Evolutionary conservation across 2,797 vertebrate species (phyloP), one percentile per base, ranked within the genome.

Genomic region (Alectoris magna): DNA sequence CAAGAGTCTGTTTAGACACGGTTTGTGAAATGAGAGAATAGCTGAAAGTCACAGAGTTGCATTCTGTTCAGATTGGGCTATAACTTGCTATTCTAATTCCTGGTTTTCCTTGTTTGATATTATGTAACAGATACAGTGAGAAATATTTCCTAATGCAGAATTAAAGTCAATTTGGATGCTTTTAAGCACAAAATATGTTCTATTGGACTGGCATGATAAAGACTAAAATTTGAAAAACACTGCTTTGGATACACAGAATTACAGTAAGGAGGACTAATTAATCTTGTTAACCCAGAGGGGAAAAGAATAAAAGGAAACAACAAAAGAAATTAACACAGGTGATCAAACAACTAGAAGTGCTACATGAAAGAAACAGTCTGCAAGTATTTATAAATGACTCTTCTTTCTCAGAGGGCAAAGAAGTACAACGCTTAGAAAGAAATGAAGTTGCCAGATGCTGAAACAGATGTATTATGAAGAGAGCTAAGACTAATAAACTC

Each of bases 401-500:
- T 17, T 53, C 67, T 82, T 91, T 92, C 93, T 95, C 88, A 85
- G 56, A 84, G 63, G 74, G 31, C 55, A 81, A 77, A 63, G 89
- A 87, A 78, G 91, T 77, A 80, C 66, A 46, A 38, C 38, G 27
- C 38, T 82, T 82, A 55, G 58, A 91, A 95, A 92, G 38, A 91
- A 91, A 70, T 21, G 23, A 81, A 79, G 26, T 23, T 70, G 36
- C 85, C 29, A 84, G 87, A 91, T 74, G 48, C 34, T 71, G 60
- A 84, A 93, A 92, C 39, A 86, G 34, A 84, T 64, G 48, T 77
- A n/a, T 64, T 93, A 70, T 19, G 34, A 88, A 49, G 29, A 68
- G 23, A 95, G 77, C 23, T 84, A 76, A 93, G 92, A 71, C 53
- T 74, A 93, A 91, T 79, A 76, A 88, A 88, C 56, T 95, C 53